Conservation (phyloP, 2,888 invertebrate species). For the Andrena bicolor region DNA sequence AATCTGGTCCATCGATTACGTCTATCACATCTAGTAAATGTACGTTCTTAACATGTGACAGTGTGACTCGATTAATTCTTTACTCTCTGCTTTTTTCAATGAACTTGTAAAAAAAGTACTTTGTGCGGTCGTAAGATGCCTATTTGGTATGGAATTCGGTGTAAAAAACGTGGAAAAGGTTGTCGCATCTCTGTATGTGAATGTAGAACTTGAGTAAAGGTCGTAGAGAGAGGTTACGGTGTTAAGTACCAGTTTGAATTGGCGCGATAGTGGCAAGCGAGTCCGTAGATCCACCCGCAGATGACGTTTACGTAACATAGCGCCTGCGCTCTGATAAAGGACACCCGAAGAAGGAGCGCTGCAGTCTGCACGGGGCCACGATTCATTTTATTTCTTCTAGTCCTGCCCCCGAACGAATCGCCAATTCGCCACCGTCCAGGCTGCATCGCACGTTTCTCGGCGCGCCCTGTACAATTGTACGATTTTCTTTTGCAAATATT, state of each 20-base stretch:
- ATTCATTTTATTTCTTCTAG: background rate
- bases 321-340: conserved; percentile 38
- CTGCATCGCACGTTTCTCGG: background rate
- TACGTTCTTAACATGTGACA: conserved; percentile 1
- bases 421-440: background rate
- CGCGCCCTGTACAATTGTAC: background rate
- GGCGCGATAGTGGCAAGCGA: conserved; percentile 18
- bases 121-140: background rate
- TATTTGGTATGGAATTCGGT: background rate
- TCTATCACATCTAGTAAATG: conserved; percentile 25
- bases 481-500: conserved; percentile 34
- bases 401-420: background rate
- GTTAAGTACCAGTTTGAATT: conserved; percentile 31
- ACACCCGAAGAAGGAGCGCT: background rate
- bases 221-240: background rate
- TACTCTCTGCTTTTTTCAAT: background rate
- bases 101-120: conserved; percentile 8
- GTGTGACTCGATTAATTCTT: background rate
- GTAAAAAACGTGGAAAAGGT: conserved; percentile 18
- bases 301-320: conserved; percentile 30
- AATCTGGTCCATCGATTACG: conserved; percentile 31
- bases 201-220: conserved; percentile 3
- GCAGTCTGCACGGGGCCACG: background rate
- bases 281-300: conserved; percentile 24
- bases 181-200: background rate